Conservation (phyloP, 2,113 vertebrate genomes). For the Grus americana region DNA sequence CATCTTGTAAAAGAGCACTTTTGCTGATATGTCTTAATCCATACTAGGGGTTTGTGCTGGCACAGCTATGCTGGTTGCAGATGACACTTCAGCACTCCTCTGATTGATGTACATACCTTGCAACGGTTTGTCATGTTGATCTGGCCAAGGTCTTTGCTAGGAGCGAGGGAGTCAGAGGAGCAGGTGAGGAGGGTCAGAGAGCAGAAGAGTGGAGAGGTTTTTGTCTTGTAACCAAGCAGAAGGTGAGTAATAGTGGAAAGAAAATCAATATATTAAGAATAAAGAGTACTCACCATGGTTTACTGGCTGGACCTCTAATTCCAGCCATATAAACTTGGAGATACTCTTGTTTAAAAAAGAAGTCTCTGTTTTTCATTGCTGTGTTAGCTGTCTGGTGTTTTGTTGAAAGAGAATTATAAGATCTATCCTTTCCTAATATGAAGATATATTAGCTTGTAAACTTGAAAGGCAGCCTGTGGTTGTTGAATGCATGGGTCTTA, state of each 20-base stretch:
- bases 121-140: background rate
- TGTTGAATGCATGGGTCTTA: background rate
- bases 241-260: background rate
- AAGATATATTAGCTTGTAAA: background rate
- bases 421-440: slow-evolving; percentile 3
- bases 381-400: background rate
- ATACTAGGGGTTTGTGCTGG: slow-evolving; percentile 21
- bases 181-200: background rate
- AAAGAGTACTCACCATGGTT: background rate
- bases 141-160: background rate
- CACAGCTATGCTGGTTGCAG: slow-evolving; percentile 36
- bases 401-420: slow-evolving; percentile 15
- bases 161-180: background rate
- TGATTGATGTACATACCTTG: slow-evolving; percentile 37
- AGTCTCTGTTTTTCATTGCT: background rate
- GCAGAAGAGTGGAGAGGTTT: background rate
- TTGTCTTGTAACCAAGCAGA: background rate
- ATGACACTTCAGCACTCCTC: slow-evolving; percentile 41
- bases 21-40: slow-evolving; percentile 47
- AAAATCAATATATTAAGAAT: background rate
- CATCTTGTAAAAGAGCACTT: background rate
- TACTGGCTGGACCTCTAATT: background rate
- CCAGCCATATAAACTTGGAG: background rate
- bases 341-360: background rate
- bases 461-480: background rate